These are phyloP conservation scores for Numenius arquata DNA, from an alignment of 2,113 vertebrate genomes.

Conservation along the genomic window DNA sequence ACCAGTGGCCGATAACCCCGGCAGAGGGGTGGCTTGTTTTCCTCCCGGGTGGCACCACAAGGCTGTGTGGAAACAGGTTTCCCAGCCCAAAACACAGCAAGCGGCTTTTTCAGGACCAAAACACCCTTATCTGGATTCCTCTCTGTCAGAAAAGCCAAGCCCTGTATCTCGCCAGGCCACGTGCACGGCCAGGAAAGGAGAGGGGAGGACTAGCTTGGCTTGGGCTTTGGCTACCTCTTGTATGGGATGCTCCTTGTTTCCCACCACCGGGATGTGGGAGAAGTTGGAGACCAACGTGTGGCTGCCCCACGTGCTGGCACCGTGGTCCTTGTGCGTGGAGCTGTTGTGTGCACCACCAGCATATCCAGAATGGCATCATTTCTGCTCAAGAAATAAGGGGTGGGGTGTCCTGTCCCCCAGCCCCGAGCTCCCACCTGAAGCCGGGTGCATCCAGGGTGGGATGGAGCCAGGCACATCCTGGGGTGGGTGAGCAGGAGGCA, in stretches of 20 bases:
- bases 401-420: background rate
- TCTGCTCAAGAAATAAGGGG: background rate
- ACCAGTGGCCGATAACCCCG: accelerated
- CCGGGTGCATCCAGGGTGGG: background rate
- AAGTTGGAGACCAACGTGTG: background rate
- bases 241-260: background rate
- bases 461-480: accelerated
- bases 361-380: accelerated
- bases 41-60: accelerated
- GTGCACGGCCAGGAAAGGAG: background rate
- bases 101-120: background rate
- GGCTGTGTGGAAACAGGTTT: background rate
- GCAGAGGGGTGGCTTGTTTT: background rate
- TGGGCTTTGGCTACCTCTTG: too few relatives aligned
- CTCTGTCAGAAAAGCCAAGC: background rate
- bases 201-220: accelerated
- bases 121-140: background rate
- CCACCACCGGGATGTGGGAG: accelerated
- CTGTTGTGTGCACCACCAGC: accelerated
- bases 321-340: accelerated
- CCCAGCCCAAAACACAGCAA: background rate
- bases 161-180: accelerated
- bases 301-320: too few relatives aligned
- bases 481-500: background rate
- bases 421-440: accelerated